These are phyloP conservation scores for Anabacerthia variegaticeps DNA, from an alignment of 2,797 vertebrate genomes.

Conservation along the genomic window DNA sequence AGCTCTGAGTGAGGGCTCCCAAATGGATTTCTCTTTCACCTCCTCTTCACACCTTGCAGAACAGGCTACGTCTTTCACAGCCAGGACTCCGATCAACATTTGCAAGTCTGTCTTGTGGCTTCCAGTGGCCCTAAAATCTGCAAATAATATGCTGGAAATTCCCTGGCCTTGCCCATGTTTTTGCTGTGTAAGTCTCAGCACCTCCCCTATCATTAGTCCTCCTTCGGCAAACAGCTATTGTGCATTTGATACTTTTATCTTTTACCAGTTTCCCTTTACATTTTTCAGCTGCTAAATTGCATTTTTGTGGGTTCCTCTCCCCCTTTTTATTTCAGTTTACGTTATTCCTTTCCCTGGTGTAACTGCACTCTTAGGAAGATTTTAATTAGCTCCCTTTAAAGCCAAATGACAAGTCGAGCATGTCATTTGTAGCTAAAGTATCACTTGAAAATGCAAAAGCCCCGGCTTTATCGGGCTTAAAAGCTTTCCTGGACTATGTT, in stretches of 20 bases:
- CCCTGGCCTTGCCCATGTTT: constrained; percentile 1
- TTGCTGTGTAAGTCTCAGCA: neutral
- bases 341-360: neutral
- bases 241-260: constrained; percentile 43
- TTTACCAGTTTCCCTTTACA: neutral
- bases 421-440: constrained; percentile 71
- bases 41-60: neutral
- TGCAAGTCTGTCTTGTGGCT: constrained; percentile 7
- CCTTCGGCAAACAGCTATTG: constrained; percentile 12
- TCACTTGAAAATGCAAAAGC: constrained; percentile 74
- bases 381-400: constrained; percentile 69
- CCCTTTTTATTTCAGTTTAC: neutral
- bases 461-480: constrained; percentile 83
- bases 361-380: constrained; percentile 64
- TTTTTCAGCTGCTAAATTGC: constrained; percentile 52
- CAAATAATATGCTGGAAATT: constrained; percentile 21
- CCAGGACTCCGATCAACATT: neutral
- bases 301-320: constrained; percentile 58
- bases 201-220: constrained; percentile 17
- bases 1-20: neutral
- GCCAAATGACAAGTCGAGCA: constrained; percentile 69
- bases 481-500: constrained; percentile 92
- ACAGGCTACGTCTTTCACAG: neutral
- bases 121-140: neutral
- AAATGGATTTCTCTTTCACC: neutral